phyloP scores from a whole-genome alignment of 53 echinoderm and acorn worm species.

The Zoroaster sp. region DNA sequence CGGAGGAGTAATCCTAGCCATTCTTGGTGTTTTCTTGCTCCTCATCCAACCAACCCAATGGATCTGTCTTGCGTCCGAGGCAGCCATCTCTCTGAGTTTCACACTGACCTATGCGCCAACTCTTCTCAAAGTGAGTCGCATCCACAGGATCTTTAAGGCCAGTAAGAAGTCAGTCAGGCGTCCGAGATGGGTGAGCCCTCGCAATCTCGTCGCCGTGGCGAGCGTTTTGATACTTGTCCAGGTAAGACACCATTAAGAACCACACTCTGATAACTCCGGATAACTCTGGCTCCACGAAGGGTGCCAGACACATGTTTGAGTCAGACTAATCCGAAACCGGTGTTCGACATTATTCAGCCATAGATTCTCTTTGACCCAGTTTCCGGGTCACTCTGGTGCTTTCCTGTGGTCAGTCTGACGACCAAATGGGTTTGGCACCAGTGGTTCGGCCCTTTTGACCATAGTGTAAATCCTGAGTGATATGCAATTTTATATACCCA shows the following conservation, averaged over 20 bases:
- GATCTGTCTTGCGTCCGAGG: constrained; percentile 48
- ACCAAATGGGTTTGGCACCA: too few species aligned
- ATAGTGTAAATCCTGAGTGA: too few species aligned
- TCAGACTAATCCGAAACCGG: too few species aligned
- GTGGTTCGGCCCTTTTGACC: too few species aligned
- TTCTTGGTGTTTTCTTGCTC: constrained; percentile 25
- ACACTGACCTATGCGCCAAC: constrained; percentile 70
- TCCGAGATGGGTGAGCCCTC: constrained; percentile 60
- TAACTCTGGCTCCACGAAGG: too few species aligned
- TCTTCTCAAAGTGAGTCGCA: constrained; percentile 61
- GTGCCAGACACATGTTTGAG: too few species aligned
- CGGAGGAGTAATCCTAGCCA: constrained; percentile 57
- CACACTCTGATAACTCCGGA: not conserved
- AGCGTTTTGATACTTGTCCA: constrained; percentile 41
- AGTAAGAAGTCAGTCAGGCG: constrained; percentile 34
- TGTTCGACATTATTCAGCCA: too few species aligned
- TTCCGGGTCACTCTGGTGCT: too few species aligned
- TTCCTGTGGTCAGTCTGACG: too few species aligned
- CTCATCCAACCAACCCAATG: constrained; percentile 35
- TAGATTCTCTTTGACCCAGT: too few species aligned
- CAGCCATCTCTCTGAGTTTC: constrained; percentile 60
- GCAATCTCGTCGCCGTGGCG: constrained; percentile 43
- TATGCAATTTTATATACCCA: too few species aligned
- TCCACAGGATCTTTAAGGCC: constrained; percentile 68
- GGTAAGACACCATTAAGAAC: constrained; percentile 59